Conservation (phyloP, 2,797 vertebrate species). For the Percopsis omiscomaycus region DNA sequence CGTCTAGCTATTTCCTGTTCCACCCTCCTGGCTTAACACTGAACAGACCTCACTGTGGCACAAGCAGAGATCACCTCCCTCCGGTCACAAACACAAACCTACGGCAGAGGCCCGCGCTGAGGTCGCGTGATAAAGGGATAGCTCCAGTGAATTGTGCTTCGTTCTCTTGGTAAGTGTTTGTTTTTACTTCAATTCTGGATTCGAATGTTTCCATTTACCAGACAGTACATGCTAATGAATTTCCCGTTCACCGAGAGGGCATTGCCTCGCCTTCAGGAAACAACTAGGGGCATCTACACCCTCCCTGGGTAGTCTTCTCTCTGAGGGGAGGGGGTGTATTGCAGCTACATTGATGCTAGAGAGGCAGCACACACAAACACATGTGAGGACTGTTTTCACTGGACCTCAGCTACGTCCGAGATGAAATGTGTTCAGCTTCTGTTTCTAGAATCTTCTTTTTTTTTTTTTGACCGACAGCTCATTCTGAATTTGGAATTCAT, state of each 20-base stretch:
- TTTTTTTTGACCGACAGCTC: conserved; percentile 17
- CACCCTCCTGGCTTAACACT: conserved; percentile 64
- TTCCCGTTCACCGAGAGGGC: not conserved
- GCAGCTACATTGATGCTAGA: conserved; percentile 20
- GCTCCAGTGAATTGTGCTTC: not conserved
- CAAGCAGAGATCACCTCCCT: conserved; percentile 38
- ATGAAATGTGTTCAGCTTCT: not conserved
- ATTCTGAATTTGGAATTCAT: conserved; percentile 8
- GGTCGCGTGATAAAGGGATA: conserved; percentile 1
- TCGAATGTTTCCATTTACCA: not conserved
- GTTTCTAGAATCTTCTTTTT: conserved; percentile 14
- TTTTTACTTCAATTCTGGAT: too few species aligned
- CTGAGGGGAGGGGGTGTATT: conserved; percentile 49
- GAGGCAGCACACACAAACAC: conserved; percentile 1
- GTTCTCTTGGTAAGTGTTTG: too few species aligned
- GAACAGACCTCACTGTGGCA: conserved; percentile 61
- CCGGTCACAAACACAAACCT: conserved; percentile 19
- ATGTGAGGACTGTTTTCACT: conserved; percentile 27
- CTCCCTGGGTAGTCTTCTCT: conserved; percentile 35
- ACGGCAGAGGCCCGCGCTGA: conserved; percentile 10
- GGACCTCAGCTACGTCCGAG: not conserved
- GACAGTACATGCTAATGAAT: conserved; percentile 6
- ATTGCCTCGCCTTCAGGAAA: conserved; percentile 37
- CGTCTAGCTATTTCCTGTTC: conserved; percentile 73
- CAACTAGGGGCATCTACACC: conserved; percentile 26